phyloP scores from a whole-genome alignment of 37 sponge, comb jelly and placozoan species.

The Eunapius fragilis region DNA sequence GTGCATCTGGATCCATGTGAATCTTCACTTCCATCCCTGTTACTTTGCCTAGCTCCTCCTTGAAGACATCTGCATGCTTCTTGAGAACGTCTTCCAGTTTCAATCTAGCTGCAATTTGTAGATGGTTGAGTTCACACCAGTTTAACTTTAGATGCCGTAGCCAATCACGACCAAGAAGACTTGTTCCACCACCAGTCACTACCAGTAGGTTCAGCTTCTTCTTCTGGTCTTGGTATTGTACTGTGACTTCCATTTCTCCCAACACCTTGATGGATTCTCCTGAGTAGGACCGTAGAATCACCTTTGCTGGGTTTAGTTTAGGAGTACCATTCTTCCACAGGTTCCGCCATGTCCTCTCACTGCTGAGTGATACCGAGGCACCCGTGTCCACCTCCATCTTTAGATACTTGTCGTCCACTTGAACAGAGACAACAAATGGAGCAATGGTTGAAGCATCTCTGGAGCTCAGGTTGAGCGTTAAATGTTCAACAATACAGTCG shows the following conservation, averaged over 20 bases:
- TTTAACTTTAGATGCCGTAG: background rate
- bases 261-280: constrained; percentile 35
- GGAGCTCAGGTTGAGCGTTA: constrained; percentile 13
- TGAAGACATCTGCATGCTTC: constrained; percentile 37
- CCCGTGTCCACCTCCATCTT: constrained; percentile 63
- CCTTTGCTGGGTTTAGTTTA: background rate
- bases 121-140: background rate
- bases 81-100: constrained; percentile 15
- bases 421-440: background rate
- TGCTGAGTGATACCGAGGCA: constrained; percentile 38
- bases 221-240: constrained; percentile 16
- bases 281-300: constrained; percentile 34
- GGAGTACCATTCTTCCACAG: background rate
- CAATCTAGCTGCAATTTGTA: background rate
- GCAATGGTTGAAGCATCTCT: background rate
- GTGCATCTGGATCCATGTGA: constrained; percentile 28
- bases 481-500: no score
- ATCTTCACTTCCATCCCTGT: constrained; percentile 20
- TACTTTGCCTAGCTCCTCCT: constrained; percentile 30
- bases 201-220: constrained; percentile 14
- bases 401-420: constrained; percentile 1
- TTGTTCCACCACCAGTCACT: constrained; percentile 3
- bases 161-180: constrained; percentile 8
- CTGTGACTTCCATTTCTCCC: constrained; percentile 20
- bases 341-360: background rate